phyloP scores from a whole-genome alignment of 2,888 invertebrate genomes.

The Diplolepis rosae region DNA sequence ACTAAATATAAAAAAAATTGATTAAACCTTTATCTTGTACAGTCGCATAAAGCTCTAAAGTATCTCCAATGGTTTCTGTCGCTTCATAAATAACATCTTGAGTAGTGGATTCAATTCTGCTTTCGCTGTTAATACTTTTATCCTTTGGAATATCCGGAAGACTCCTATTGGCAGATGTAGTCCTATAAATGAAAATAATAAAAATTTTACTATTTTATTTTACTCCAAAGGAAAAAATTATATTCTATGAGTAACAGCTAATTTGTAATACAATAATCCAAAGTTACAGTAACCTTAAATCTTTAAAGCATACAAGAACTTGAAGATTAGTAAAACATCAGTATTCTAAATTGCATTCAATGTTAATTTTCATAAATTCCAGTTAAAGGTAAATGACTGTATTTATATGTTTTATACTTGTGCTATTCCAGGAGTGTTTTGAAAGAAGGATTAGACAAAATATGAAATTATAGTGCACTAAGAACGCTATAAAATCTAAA shows the following conservation, averaged over 20 bases:
- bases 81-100: slow-evolving; percentile 69
- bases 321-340: background rate
- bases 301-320: background rate
- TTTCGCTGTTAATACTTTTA: slow-evolving; percentile 76
- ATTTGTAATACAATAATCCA: background rate
- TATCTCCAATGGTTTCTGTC: slow-evolving; percentile 78
- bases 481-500: slow-evolving; percentile 12
- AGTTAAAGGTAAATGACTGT: background rate
- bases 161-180: slow-evolving; percentile 82
- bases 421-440: background rate
- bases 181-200: slow-evolving; percentile 54
- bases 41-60: slow-evolving; percentile 90
- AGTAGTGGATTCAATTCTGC: slow-evolving; percentile 56
- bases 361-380: background rate
- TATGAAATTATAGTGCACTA: background rate
- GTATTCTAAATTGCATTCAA: background rate
- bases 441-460: background rate
- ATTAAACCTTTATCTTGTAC: slow-evolving; percentile 81
- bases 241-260: background rate
- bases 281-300: background rate
- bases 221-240: no score
- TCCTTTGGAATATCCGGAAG: slow-evolving; percentile 88
- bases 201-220: background rate
- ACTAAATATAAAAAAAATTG: slow-evolving; percentile 41
- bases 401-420: background rate